phyloP scores from a whole-genome alignment of 1,140 invertebrate species.

The Meloidogyne hapla region DNA sequence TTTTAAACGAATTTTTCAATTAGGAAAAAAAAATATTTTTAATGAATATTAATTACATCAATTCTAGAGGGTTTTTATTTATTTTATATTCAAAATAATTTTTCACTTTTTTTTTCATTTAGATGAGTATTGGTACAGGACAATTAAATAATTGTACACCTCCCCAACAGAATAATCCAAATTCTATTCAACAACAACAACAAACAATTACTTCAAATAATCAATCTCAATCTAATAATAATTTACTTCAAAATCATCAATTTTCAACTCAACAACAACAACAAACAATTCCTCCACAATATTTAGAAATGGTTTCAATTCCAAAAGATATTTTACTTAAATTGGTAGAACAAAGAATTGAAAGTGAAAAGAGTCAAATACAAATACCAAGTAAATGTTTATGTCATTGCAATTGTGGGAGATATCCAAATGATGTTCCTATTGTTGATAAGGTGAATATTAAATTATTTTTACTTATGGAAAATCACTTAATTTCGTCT shows the following conservation, averaged over 20 bases:
- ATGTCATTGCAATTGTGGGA: slow-evolving; percentile 56
- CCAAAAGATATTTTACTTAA: slow-evolving; percentile 50
- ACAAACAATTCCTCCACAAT: slow-evolving; percentile 3
- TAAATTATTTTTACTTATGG: neutral
- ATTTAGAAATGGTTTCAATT: slow-evolving; percentile 50
- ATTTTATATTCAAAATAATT: too few species aligned
- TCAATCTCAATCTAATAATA: neutral
- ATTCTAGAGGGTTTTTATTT: too few species aligned
- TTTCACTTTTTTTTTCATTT: neutral
- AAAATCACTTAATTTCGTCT: too few species aligned
- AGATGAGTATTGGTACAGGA: neutral
- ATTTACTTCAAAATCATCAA: slow-evolving; percentile 2
- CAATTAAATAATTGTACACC: neutral
- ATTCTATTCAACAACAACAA: slow-evolving; percentile 9
- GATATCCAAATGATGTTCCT: slow-evolving; percentile 55
- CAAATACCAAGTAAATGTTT: slow-evolving; percentile 53
- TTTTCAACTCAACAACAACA: slow-evolving; percentile 13
- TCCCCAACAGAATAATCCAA: neutral
- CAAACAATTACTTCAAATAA: slow-evolving; percentile 9
- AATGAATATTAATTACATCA: too few species aligned
- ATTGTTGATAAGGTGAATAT: slow-evolving; percentile 56
- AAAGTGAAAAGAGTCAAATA: slow-evolving; percentile 39
- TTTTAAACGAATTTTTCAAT: too few species aligned
- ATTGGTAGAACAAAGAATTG: slow-evolving; percentile 48
- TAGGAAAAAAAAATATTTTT: too few species aligned